These are phyloP conservation scores for Melipona bicolor DNA, from an alignment of 2,888 invertebrate genomes.

Conservation along the genomic window DNA sequence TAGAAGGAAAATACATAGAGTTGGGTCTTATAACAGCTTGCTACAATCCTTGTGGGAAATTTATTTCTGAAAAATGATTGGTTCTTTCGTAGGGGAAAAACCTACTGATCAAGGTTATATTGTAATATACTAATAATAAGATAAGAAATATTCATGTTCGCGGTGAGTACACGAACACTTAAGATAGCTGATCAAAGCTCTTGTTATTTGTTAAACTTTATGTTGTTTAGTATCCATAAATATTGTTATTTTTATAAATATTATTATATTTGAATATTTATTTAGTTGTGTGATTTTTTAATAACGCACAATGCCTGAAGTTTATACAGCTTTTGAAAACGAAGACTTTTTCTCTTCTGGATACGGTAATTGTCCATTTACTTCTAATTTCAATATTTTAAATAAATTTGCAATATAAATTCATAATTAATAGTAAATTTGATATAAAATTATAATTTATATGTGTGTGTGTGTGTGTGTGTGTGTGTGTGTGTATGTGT, in stretches of 20 bases:
- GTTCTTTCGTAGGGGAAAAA: conserved; percentile 67
- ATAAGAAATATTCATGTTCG: conserved; percentile 37
- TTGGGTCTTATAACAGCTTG: background rate
- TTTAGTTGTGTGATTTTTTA: conserved; percentile 14
- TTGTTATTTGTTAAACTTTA: background rate
- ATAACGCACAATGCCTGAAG: conserved; percentile 70
- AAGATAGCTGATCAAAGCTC: background rate
- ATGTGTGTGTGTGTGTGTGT: too few relatives aligned
- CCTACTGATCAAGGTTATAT: conserved; percentile 72
- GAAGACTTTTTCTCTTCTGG: conserved; percentile 54
- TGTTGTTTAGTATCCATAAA: background rate
- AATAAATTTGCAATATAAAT: background rate
- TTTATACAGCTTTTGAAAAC: conserved; percentile 56
- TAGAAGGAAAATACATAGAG: background rate
- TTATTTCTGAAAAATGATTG: conserved; percentile 37
- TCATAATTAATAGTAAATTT: background rate
- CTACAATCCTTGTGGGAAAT: conserved; percentile 30
- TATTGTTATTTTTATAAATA: background rate
- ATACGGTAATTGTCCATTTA: conserved; percentile 68
- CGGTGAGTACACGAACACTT: conserved; percentile 24
- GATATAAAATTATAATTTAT: too few relatives aligned
- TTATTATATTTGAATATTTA: background rate
- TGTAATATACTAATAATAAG: conserved; percentile 36
- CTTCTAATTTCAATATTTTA: background rate
- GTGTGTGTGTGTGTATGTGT: background rate